A percentile compares a stretch with the other conserved stretches of the same genome.
Conservation (phyloP, 1,140 invertebrate genomes). For the Elymnias hypermnestra region DNA sequence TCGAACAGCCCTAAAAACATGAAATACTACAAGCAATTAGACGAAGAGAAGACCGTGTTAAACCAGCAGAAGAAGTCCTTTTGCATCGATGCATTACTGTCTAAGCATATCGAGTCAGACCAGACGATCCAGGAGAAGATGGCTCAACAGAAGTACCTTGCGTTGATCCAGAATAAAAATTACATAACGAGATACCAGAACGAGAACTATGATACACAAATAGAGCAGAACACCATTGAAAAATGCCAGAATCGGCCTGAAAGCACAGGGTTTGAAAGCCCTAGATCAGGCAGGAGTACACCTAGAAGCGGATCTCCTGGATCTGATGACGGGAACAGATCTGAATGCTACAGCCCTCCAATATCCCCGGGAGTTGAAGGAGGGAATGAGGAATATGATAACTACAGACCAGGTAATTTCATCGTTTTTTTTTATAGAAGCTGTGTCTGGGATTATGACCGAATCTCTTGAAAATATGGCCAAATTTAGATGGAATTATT, state of each 20-base stretch:
- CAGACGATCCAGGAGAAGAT: slow-evolving; percentile 52
- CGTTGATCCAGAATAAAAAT: slow-evolving; percentile 62
- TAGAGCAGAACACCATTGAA: slow-evolving; percentile 63
- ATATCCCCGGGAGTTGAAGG: slow-evolving; percentile 73
- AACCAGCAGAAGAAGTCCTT: slow-evolving; percentile 66
- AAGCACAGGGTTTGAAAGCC: slow-evolving; percentile 35
- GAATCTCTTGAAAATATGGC: no score
- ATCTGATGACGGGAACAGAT: slow-evolving; percentile 69
- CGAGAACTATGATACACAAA: slow-evolving; percentile 59
- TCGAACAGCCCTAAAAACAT: slow-evolving; percentile 57
- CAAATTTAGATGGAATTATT: no score
- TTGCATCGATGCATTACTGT: slow-evolving; percentile 69
- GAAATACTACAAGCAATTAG: slow-evolving; percentile 50
- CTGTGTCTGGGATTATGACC: no score
- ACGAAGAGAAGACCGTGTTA: slow-evolving; percentile 56
- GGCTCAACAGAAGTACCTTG: slow-evolving; percentile 67
- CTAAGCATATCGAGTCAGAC: slow-evolving; percentile 52
- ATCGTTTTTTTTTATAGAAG: no score
- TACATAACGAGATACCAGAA: slow-evolving; percentile 53
- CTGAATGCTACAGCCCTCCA: slow-evolving; percentile 68
- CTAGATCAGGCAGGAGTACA: slow-evolving; percentile 51
- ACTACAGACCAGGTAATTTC: slow-evolving; percentile 64
- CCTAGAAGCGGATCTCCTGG: slow-evolving; percentile 58
- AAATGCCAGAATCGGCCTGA: slow-evolving; percentile 38
- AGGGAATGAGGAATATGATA: slow-evolving; percentile 56